Evolutionary conservation across 2,797 vertebrate species (phyloP).

Genomic region (Anguilla obscura): DNA sequence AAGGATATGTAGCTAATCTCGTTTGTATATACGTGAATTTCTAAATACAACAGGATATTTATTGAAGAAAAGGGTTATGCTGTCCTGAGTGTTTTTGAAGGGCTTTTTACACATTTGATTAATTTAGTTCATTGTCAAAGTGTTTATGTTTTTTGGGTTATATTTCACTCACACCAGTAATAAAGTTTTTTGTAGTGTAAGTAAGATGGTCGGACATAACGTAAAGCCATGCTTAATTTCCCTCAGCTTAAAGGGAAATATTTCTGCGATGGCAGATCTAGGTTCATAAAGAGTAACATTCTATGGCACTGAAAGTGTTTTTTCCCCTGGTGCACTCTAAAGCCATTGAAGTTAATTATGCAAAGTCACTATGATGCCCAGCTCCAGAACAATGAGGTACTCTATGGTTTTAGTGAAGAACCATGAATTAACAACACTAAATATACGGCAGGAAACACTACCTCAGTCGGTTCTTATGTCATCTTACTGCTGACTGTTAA

Average conservation of each 20-base stretch:
- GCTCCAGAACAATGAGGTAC: not conserved
- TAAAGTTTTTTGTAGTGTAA: not conserved
- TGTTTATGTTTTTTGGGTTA: not conserved
- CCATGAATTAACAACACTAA: not conserved
- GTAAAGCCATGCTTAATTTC: not conserved
- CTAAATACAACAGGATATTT: conserved; percentile 2
- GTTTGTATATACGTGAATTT: conserved; percentile 9
- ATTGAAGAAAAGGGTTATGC: not conserved
- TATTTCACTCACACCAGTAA: conserved; percentile 16
- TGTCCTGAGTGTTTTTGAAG: not conserved
- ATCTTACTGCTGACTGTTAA: not conserved
- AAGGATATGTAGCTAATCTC: not conserved
- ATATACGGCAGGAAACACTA: not conserved
- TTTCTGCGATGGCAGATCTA: not conserved
- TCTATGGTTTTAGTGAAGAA: not conserved
- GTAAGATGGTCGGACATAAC: not conserved
- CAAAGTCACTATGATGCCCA: not conserved
- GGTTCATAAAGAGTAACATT: not conserved
- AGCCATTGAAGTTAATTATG: not conserved
- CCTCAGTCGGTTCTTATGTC: not conserved
- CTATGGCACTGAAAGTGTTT: not conserved
- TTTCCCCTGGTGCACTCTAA: not conserved
- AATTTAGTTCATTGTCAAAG: conserved; percentile 10
- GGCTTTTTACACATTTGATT: conserved; percentile 2
- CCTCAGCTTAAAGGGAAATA: not conserved